Evolutionary conservation across 2,797 vertebrate species (phyloP).

Genomic region (Sternarchorhynchus goeldii): DNA sequence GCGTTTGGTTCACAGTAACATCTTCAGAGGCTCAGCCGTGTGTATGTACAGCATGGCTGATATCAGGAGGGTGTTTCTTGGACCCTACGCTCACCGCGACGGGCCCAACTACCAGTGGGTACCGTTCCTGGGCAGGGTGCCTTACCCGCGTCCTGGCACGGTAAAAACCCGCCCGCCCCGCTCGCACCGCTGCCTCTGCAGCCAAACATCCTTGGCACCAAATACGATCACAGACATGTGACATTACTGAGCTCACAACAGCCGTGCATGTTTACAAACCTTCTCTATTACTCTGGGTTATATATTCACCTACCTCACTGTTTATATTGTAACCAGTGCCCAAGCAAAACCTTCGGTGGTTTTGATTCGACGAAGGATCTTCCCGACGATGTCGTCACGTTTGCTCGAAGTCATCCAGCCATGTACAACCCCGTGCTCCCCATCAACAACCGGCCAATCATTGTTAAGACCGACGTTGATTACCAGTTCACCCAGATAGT

Average conservation of each 20-base stretch:
- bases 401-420: conserved; percentile 94
- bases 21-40: conserved; percentile 97
- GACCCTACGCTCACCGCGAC: conserved; percentile 94
- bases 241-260: too few species aligned
- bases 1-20: conserved; percentile 80
- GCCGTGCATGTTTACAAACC: background rate
- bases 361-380: conserved; percentile 98
- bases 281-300: background rate
- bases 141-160: conserved; percentile 95
- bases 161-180: conserved; percentile 73
- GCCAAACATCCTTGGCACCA: background rate
- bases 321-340: conserved; percentile 78
- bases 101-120: conserved; percentile 99
- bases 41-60: conserved; percentile 98
- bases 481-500: conserved; percentile 98
- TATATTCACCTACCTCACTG: background rate
- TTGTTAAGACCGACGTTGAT: conserved; percentile 95
- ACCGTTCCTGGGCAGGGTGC: conserved; percentile 93
- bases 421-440: conserved; percentile 96
- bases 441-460: conserved; percentile 91
- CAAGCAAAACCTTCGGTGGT: conserved; percentile 97
- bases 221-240: too few species aligned
- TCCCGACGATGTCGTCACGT: conserved; percentile 96
- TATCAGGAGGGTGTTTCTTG: conserved; percentile 92
- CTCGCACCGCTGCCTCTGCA: background rate